Evolutionary conservation across 2,113 vertebrate species (phyloP).

Genomic region (Lepisosteus oculatus): DNA sequence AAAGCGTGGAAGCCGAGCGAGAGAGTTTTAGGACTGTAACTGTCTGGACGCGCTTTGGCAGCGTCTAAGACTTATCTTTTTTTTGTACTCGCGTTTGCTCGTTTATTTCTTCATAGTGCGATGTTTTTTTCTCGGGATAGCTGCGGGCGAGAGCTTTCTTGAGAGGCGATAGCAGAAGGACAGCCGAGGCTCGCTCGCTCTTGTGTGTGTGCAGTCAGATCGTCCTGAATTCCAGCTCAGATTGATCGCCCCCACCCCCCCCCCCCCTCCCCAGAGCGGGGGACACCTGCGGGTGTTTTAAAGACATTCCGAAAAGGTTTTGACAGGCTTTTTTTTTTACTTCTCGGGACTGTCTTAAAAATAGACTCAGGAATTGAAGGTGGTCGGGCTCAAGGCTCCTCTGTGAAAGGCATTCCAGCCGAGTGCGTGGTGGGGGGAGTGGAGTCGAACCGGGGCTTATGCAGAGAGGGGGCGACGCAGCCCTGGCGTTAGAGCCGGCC

Average conservation of each 20-base stretch:
- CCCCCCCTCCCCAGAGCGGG: constrained; percentile 19
- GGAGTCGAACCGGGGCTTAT: constrained; percentile 58
- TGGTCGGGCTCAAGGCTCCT: constrained; percentile 55
- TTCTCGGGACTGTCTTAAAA: constrained; percentile 25
- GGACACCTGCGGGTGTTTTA: constrained; percentile 58
- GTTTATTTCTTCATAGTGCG: no score
- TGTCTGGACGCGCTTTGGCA: no score
- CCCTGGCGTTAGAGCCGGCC: no score
- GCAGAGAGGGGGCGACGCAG: no score
- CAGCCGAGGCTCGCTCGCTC: no score
- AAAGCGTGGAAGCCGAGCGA: no score
- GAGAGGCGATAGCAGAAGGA: no score
- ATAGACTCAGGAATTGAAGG: constrained; percentile 45
- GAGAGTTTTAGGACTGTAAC: no score
- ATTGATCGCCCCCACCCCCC: constrained; percentile 16
- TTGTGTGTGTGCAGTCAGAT: background rate
- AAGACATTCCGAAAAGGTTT: constrained; percentile 33
- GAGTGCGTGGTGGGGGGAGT: constrained; percentile 50
- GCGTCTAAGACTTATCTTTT: no score
- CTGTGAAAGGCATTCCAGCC: constrained; percentile 60
- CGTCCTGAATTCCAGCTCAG: constrained; percentile 17
- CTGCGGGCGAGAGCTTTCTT: no score
- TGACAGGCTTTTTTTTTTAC: constrained; percentile 27
- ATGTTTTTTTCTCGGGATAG: no score
- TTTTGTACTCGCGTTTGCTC: no score